These are phyloP conservation scores for Triops cancriformis DNA, from an alignment of 1,140 invertebrate species.

Conservation along the genomic window DNA sequence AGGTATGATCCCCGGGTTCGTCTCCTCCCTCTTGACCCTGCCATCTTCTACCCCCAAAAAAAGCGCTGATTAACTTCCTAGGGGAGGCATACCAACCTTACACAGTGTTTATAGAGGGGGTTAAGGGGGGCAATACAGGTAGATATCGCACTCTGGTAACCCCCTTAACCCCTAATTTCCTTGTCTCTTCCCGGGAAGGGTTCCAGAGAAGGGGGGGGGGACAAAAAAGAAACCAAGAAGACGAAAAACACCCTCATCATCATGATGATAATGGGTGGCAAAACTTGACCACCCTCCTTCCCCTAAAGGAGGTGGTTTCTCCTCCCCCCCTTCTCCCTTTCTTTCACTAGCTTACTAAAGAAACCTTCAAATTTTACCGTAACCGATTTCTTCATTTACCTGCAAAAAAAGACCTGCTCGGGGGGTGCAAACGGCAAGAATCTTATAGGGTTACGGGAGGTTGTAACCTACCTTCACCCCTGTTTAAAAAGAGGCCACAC, in stretches of 20 bases:
- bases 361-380: background rate
- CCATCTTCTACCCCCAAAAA: background rate
- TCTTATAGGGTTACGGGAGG: too few species aligned
- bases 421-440: too few species aligned
- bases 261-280: constrained; percentile 1
- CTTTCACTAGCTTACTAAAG: background rate
- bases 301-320: background rate
- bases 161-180: background rate
- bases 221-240: too few species aligned
- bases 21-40: background rate
- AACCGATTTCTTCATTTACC: background rate
- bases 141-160: background rate
- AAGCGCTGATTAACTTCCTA: constrained; percentile 5
- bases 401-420: background rate
- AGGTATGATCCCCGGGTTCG: background rate
- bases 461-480: too few species aligned
- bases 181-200: too few species aligned
- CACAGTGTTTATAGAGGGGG: background rate
- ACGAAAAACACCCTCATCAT: background rate
- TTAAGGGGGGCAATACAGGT: constrained; percentile 8
- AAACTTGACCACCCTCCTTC: background rate
- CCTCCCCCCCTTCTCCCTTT: background rate
- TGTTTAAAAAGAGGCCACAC: too few species aligned
- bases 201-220: too few species aligned
- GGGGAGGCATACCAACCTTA: background rate